These are phyloP conservation scores for Dorcus parallelipipedus DNA, from an alignment of 2,888 invertebrate species.

Conservation along the genomic window DNA sequence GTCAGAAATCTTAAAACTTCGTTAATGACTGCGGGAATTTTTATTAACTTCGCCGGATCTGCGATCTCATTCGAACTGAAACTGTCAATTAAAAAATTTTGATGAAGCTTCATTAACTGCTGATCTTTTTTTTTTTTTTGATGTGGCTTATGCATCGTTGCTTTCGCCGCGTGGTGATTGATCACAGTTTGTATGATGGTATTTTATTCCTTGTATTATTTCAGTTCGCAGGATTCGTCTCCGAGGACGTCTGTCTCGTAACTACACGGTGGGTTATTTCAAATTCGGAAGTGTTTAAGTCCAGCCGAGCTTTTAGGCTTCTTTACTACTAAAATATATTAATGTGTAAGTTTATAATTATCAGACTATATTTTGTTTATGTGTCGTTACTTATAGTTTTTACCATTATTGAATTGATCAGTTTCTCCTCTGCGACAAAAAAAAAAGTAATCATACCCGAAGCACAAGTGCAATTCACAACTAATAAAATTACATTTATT, in stretches of 20 bases:
- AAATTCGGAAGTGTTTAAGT: conserved; percentile 31
- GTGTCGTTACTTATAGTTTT: conserved; percentile 33
- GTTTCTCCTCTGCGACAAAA: conserved; percentile 21
- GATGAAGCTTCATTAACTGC: no score
- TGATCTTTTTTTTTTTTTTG: no score
- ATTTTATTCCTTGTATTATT: conserved; percentile 41
- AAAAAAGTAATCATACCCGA: background rate
- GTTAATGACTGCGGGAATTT: no score
- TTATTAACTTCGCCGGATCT: no score
- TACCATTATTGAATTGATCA: conserved; percentile 23
- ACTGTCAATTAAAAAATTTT: no score
- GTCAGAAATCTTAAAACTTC: no score
- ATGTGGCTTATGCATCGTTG: no score
- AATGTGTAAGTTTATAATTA: conserved; percentile 30
- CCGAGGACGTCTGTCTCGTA: conserved; percentile 75
- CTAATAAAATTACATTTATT: background rate
- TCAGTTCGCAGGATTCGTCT: conserved; percentile 70
- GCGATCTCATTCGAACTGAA: no score
- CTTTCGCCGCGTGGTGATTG: no score
- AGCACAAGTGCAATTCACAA: no score
- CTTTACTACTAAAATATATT: conserved; percentile 28
- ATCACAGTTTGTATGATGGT: background rate
- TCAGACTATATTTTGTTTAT: conserved; percentile 27
- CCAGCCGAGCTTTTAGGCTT: conserved; percentile 23
- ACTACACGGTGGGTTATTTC: conserved; percentile 72